Base-by-base conservation (phyloP, 2,797 vertebrate genomes). In the Pangasius djambal region DNA sequence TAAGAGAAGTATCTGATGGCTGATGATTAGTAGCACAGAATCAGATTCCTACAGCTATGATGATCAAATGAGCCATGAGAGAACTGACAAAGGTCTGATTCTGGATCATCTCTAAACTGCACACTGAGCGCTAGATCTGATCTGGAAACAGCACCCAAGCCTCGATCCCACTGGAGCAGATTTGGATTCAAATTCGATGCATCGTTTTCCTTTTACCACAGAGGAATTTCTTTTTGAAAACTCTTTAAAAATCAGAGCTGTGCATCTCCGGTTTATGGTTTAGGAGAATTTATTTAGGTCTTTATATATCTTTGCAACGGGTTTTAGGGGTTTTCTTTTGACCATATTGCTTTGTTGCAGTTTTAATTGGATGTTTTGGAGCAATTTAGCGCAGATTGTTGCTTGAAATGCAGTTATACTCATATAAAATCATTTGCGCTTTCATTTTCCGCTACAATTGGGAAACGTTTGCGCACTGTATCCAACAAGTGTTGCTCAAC, bases 191-290 rank as follows among this genome's bases (percentile, higher is more conserved):
- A 28, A 83, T 88, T 83, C 77, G 12, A 89, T 61, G 52, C 72
- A 61, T 85, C 31, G 40, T 65, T 65, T 88, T 88, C 57, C n/a
- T 85, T 83, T 86, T 59, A 40, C 52, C 72, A 88, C 86, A 84
- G 52, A 65, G 70, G 57, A 40, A 81, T 74, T n/a, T 59, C 9
- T 40, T 90, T 85, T 69, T 59, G 44, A 82, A 86, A 85, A 94
- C 95, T 96, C 95, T 92, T 91, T 92, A 94, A 94, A 94, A 94
- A 92, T 92, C 92, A 93, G 93, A 93, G 91, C 90, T 93, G 93
- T 95, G 92, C 89, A 92, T 93, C 92, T 94, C 92, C 89, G 91
- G 90, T 93, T 91, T 91, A 92, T 86, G 90, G 65, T 93, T 93
- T 94, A 61, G 77, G 90, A 94, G 94, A 92, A 92, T 92, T 93